Evolutionary conservation across 2,113 vertebrate species (phyloP), one percentile per base, ranked within the genome.

Genomic region (Accipiter cooperii): DNA sequence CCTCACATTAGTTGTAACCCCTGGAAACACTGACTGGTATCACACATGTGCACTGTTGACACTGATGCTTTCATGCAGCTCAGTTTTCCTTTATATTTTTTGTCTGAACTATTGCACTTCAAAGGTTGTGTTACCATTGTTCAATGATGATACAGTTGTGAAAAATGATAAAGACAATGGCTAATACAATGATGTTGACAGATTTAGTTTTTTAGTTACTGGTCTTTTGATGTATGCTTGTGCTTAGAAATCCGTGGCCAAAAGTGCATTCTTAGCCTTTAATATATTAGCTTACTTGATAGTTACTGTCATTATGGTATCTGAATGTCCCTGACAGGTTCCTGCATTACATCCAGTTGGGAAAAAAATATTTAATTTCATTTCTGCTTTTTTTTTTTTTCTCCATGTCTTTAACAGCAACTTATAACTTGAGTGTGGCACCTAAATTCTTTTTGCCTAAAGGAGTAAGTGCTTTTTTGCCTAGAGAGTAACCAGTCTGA

Each of bases 331-430:
- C 68, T 87, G 74, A 40, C 29, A 61, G 36, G 15, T 66, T 86
- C n/a, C 61, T 93, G 34, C 14, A 16, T 87, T 42, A 49, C 12
- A 60, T 42, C 31, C 55, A 49, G 18, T 2, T 54, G 31, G 36
- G 18, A 25, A 4, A 4, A 29, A 70, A 47, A 51, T 57, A 9
- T 3, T 33, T 3, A 5, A 3, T 84, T 87, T 81, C 0, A 44
- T 91, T 76, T 87, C n/a, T 78, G 26, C n/a, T 42, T 46, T 46
- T 46, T 47, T 22, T 24, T 52, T 64, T 60, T 55, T 28, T 4
- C 31, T 74, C n/a, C 2, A 1, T 70, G 46, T 55, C 52, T 73
- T 77, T 73, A 79, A 26, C 64, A 82, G 25, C 61, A 87, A 28
- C 38, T 69, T 24, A 9, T 85, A 79, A 65, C 38, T 91, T 79